Evolutionary conservation across 2,888 invertebrate genomes (phyloP).

Genomic region (Nomada hirtipes): DNA sequence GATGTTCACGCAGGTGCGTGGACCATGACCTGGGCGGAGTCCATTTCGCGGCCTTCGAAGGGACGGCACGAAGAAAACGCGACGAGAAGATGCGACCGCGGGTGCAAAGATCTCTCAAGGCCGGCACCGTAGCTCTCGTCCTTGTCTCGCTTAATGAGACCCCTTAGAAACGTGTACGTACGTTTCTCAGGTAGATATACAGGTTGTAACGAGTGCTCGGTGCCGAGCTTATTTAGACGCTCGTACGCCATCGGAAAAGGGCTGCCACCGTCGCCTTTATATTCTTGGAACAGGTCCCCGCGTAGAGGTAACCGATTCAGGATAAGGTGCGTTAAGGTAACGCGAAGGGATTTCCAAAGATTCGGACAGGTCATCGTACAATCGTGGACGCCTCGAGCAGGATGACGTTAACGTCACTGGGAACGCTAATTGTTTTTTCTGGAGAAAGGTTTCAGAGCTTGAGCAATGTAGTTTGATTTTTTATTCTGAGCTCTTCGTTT

Average conservation of each 20-base stretch:
- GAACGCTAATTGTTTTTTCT: constrained; percentile 22
- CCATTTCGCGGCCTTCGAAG: constrained; percentile 78
- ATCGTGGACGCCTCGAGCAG: constrained; percentile 2
- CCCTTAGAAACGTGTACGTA: constrained; percentile 52
- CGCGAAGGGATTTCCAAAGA: not conserved
- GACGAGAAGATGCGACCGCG: constrained; percentile 75
- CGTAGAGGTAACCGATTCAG: constrained; percentile 33
- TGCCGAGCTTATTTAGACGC: constrained; percentile 20
- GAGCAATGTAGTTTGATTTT: not conserved
- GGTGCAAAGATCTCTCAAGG: constrained; percentile 84
- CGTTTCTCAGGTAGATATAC: constrained; percentile 33
- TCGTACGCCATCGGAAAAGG: constrained; percentile 17
- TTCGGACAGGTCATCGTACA: constrained; percentile 9
- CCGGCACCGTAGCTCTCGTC: constrained; percentile 72
- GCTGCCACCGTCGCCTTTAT: not conserved
- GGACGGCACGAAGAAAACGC: constrained; percentile 67
- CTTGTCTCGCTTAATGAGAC: constrained; percentile 81
- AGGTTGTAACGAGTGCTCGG: constrained; percentile 39
- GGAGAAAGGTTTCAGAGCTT: constrained; percentile 5
- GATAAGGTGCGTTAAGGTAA: constrained; percentile 34
- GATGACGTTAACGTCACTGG: constrained; percentile 8
- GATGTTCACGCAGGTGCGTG: constrained; percentile 59
- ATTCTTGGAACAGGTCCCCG: constrained; percentile 33
- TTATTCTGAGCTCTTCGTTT: not conserved
- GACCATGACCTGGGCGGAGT: constrained; percentile 79